Base-by-base conservation (phyloP, 1,140 invertebrate genomes). In the Thereuonema tuberculata region DNA sequence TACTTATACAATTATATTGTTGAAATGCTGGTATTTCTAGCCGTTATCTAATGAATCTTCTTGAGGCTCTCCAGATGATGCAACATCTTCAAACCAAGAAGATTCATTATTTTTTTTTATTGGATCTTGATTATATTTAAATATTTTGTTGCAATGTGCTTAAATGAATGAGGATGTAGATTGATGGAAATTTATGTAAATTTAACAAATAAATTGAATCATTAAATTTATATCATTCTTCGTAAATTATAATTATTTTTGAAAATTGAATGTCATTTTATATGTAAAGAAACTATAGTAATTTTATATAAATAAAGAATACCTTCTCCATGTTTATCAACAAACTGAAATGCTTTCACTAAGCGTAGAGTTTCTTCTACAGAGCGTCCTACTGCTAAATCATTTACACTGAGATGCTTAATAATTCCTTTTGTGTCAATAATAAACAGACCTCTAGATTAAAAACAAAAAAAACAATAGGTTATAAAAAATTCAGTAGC, bases 291-390 rank as follows among this genome's bases (percentile, higher is more conserved):
- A n/a, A 43, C 9, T 12, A n/a, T 12, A 43, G 9, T n/a, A 9
- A 12, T n/a, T n/a, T 12, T 12, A 43, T 12, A 12, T 12, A 20
- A 53, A 26, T 12, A n/a, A n/a, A 43, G 9, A 9, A 27, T 74
- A 83, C 82, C 85, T 82, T 96, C 92, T 59, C 93, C 93, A 70
- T 95, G 85, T 71, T 93, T 83, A 63, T 96, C 93, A 50, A 89
- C 82, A 78, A 91, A 95, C 70, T 93, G 87, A 71, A 96, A 89
- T 46, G 93, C 93, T 71, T 93, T 89, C 25, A 97, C 82, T 14
- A 96, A 75, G 61, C 93, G 79, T 14, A 96, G 69, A 1, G 86
- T 85, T 74, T 97, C 93, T 65, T 95, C 90, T 1, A 97, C 91
- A 47, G 86, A 91, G 61, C 93, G 80, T 1, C 93, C 93, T 20